A percentile compares a stretch with the other conserved stretches of the same genome.
phyloP scores from a whole-genome alignment of 2,888 invertebrate species.

The Ectemnius continuus region DNA sequence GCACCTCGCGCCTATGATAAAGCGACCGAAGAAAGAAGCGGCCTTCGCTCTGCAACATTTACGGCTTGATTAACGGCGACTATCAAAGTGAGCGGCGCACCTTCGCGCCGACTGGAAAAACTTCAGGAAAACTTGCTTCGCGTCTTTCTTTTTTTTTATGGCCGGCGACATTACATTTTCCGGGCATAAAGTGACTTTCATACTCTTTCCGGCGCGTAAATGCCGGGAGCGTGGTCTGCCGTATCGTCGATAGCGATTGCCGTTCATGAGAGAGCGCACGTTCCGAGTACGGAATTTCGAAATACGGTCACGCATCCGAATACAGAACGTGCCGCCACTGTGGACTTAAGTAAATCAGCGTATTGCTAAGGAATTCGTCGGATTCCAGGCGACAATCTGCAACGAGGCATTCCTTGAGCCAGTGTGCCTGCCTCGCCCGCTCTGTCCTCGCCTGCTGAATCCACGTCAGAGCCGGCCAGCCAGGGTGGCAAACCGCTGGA shows the following conservation, averaged over 20 bases:
- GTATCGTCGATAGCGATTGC: no score
- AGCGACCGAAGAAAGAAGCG: slow-evolving; percentile 26
- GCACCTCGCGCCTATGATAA: slow-evolving; percentile 33
- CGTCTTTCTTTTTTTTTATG: no score
- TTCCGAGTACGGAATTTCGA: slow-evolving; percentile 1
- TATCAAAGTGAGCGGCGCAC: slow-evolving; percentile 38
- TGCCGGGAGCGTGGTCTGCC: no score
- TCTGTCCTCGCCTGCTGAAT: no score
- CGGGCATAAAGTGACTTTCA: neutral
- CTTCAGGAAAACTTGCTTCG: no score
- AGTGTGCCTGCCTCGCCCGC: slow-evolving; percentile 16
- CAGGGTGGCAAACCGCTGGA: slow-evolving; percentile 25
- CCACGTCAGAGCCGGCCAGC: slow-evolving; percentile 43
- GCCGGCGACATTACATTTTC: no score
- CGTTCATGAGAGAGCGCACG: neutral
- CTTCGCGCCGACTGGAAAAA: no score
- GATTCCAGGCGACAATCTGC: slow-evolving; percentile 24
- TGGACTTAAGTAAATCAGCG: slow-evolving; percentile 32
- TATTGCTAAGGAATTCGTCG: slow-evolving; percentile 42
- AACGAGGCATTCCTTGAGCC: slow-evolving; percentile 30
- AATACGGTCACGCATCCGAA: slow-evolving; percentile 18
- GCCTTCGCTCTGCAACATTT: slow-evolving; percentile 29
- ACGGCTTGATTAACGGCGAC: slow-evolving; percentile 48
- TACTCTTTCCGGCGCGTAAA: neutral
- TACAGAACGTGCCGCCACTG: neutral